Evolutionary conservation across 2,888 invertebrate genomes (phyloP), one percentile per base, ranked within the genome.

Genomic region (Tortricodes alternella): DNA sequence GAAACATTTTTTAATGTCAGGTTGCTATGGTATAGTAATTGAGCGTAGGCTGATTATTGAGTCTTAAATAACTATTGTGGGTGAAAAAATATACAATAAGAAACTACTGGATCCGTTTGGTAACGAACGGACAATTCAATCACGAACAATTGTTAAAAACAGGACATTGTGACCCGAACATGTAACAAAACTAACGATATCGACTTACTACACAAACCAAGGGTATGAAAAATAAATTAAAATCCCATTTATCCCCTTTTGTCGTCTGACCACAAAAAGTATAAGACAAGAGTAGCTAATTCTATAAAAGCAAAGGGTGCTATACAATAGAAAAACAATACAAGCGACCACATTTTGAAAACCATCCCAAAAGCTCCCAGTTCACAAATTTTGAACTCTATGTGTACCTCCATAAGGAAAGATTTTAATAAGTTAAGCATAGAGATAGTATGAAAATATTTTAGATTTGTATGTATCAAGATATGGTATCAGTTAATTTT

Each of bases 401-500:
- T 49, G 1, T 7, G 0, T 11, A 2, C 39, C n/a, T 63, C n/a
- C 2, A 66, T 65, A 72, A 60, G 60, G 59, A 24, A 49, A 57
- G 39, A 46, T 50, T 19, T 9, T 8, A 48, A 21, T 60, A 48
- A 53, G 3, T 23, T 43, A 38, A 59, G 19, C n/a, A 18, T 16
- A 61, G 61, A 53, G 48, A 4, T 44, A 29, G 55, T 34, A 34
- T 57, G 57, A 65, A 63, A 65, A 62, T 64, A 70, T 78, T 77
- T 73, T 72, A 73, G 73, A 74, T 70, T 72, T 63, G 56, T 56
- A 44, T 69, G 68, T 74, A 73, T 72, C 67, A 62, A 65, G 80
- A 83, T 82, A 82, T 78, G 79, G 82, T 78, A 85, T 87, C 81
- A 77, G 83, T 84, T 80, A 81, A 83, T 86, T 84, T 87, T 89